Evolutionary conservation across 1,140 invertebrate species (phyloP), one percentile per base, ranked within the genome.

Genomic region (Bombyx mori): DNA sequence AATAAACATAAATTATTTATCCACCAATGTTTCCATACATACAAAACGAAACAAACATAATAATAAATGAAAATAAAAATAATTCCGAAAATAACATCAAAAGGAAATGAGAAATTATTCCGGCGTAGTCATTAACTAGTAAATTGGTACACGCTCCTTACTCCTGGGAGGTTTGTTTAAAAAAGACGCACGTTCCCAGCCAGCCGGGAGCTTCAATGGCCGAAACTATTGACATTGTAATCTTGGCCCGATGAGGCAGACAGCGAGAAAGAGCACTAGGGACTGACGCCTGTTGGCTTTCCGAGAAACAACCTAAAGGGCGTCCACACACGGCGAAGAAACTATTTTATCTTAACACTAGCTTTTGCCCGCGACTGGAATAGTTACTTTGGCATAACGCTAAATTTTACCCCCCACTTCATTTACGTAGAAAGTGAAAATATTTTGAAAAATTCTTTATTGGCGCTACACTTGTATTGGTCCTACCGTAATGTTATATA

Each of bases 141-240:
- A 58, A 58, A 58, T 61, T 56, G 54, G 26, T 35, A 35, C 57
- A 59, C 44, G 56, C 42, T 50, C 43, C 43, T 52, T 47, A 44
- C 57, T 60, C 52, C 54, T 52, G 56, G 55, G 58, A 60, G 60
- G 54, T 56, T 63, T 65, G 48, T 64, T 57, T 61, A 49, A 63
- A 69, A 73, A 67, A 62, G 56, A 63, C 60, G 65, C 58, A 60
- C 57, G 62, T 63, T 65, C 66, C 47, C 58, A 60, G 62, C 57
- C 43, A 58, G 54, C 57, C 58, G 52, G 57, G 60, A 61, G 52
- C 63, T 74, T 64, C 63, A 66, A 63, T 63, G 60, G 65, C 59
- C 65, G 66, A 64, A 72, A 68, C 64, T 74, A 74, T 74, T 74
- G 73, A 73, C 69, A 76, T 74, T 75, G 76, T 73, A 73, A 75